phyloP scores from a whole-genome alignment of 2,888 invertebrate genomes.

The Drosophila fulvimacula region DNA sequence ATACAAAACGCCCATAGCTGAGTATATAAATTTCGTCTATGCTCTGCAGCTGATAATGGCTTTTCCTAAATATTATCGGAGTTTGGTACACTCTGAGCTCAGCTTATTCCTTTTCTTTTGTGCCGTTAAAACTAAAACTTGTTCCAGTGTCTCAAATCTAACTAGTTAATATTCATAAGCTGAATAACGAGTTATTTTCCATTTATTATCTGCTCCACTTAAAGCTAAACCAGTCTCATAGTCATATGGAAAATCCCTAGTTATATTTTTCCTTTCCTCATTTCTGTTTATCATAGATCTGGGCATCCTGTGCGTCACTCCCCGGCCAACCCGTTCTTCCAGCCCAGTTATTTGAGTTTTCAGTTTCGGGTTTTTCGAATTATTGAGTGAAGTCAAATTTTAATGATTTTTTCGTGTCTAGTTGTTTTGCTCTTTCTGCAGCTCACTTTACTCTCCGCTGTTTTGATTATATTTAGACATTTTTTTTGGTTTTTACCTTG shows the following conservation, averaged over 20 bases:
- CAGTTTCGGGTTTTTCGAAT: background rate
- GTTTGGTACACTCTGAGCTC: constrained; percentile 3
- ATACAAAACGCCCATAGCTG: constrained; percentile 4
- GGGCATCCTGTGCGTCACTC: constrained; percentile 8
- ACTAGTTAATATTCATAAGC: constrained; percentile 18
- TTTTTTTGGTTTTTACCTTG: constrained; percentile 9
- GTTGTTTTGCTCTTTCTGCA: constrained; percentile 7
- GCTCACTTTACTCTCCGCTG: background rate
- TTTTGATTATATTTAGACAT: constrained; percentile 34
- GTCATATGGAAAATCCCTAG: constrained; percentile 33
- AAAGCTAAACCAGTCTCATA: constrained; percentile 37
- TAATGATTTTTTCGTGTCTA: constrained; percentile 16
- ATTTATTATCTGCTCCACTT: constrained; percentile 21
- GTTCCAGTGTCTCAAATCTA: constrained; percentile 38
- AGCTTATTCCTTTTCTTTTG: background rate
- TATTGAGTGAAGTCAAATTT: constrained; percentile 5
- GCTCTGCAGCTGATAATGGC: background rate
- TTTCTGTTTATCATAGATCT: constrained; percentile 19
- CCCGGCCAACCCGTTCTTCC: constrained; percentile 13
- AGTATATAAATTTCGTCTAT: constrained; percentile 14
- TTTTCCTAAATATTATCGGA: constrained; percentile 31
- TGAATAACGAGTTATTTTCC: constrained; percentile 44
- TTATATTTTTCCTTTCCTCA: background rate
- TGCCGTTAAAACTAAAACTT: constrained; percentile 26
- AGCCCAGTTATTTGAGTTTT: background rate